Evolutionary conservation across 2,888 invertebrate genomes (phyloP).

Genomic region (Electrophaes corylata): DNA sequence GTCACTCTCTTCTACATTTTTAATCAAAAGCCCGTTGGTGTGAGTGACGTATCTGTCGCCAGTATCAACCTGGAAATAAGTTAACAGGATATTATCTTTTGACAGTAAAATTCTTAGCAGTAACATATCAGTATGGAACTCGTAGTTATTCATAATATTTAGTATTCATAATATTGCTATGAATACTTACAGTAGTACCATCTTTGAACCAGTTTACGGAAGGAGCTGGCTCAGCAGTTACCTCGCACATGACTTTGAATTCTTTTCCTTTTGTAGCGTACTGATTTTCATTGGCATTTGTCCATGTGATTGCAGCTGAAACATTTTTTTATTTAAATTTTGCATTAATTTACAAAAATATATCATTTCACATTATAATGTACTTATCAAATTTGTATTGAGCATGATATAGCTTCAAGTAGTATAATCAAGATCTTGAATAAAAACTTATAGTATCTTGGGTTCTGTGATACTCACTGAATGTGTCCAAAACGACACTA

Average conservation of each 20-base stretch:
- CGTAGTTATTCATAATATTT: neutral
- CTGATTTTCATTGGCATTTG: conserved; percentile 93
- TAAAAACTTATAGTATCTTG: no score
- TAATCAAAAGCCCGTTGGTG: conserved; percentile 90
- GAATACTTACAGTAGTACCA: conserved; percentile 84
- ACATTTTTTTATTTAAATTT: conserved; percentile 15
- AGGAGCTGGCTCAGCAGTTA: conserved; percentile 93
- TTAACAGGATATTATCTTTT: neutral
- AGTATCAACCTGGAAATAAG: conserved; percentile 81
- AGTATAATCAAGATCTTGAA: no score
- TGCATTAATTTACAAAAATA: no score
- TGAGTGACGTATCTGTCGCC: conserved; percentile 90
- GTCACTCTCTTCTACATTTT: conserved; percentile 90
- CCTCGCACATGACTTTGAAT: conserved; percentile 92
- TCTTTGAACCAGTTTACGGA: conserved; percentile 94
- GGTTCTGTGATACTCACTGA: conserved; percentile 61
- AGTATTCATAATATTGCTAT: neutral
- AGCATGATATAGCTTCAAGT: no score
- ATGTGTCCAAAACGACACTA: conserved; percentile 89
- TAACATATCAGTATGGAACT: neutral
- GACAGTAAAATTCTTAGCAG: neutral
- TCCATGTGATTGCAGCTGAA: conserved; percentile 93
- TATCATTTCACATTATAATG: no score
- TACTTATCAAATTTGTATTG: no score
- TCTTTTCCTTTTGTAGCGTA: conserved; percentile 90